Evolutionary conservation across 1,140 invertebrate species (phyloP), one percentile per base, ranked within the genome.

Genomic region (Archivesica marissinica): DNA sequence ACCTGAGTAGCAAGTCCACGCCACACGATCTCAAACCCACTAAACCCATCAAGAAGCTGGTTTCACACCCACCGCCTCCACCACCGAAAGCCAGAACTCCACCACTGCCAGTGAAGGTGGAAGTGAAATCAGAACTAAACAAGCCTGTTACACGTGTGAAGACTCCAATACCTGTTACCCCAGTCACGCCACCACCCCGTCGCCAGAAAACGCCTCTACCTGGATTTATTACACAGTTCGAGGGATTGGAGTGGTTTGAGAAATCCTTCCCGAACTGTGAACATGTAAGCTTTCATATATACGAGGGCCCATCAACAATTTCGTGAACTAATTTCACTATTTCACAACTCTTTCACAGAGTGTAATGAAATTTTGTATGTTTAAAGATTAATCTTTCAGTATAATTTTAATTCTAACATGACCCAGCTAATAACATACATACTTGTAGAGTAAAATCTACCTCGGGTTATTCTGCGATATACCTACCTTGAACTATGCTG

Each of bases 161-260:
- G 80, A 87, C 64, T 25, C 85, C 64, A 23, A 82, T 35, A 17
- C 59, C 47, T 9, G n/a, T n/a, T n/a, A 50, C 66, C 20, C 39
- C 61, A 23, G 81, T 88, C 17, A 79, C 85, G 17, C 83, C 89
- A 11, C 80, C 89, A 23, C 89, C 89, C 35, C 86, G 88, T 11
- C 75, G 89, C 30, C 88, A 88, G 30, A 82, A 89, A 4, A 91
- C 92, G 9, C 92, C 93, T 17, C 86, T 94, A 30, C 93, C 93
- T 13, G 87, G 90, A 25, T 94, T 91, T 74, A 91, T 94, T 56
- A 89, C 85, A 39, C 92, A 93, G 88, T 94, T 93, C 86, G 89
- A 90, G n/a, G 90, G 89, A 0, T 85, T 88, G 20, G 90, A 91
- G 28, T 94, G 93, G 93, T 94, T 94, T 85, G 88, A 93, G 59